phyloP scores from a whole-genome alignment of 2,888 invertebrate species.

The Machimus rusticus region DNA sequence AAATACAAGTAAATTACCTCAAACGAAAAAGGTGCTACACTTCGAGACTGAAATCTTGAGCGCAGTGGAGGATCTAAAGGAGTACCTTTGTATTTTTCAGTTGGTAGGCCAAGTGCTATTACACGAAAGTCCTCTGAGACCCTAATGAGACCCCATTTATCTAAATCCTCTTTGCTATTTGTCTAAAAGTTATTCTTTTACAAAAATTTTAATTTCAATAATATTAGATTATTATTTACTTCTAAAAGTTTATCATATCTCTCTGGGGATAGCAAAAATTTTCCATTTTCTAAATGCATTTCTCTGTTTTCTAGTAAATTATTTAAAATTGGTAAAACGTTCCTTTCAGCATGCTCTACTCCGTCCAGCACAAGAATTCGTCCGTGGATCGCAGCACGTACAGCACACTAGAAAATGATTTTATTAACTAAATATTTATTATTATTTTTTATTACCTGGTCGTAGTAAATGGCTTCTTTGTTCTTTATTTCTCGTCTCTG shows the following conservation, averaged over 20 bases:
- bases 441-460: constrained; percentile 70
- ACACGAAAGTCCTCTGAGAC: constrained; percentile 94
- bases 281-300: constrained; percentile 97
- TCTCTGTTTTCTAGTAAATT: constrained; percentile 96
- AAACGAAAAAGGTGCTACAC: constrained; percentile 67
- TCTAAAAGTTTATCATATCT: constrained; percentile 89
- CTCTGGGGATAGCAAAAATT: constrained; percentile 86
- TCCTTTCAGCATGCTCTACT: constrained; percentile 96
- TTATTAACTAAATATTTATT: constrained; percentile 2
- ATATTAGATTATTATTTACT: constrained; percentile 64
- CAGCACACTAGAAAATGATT: constrained; percentile 76
- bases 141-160: constrained; percentile 86
- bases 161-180: constrained; percentile 79
- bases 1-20: constrained; percentile 50
- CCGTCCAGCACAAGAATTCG: constrained; percentile 91
- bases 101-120: constrained; percentile 89
- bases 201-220: not conserved
- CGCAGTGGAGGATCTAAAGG: constrained; percentile 94
- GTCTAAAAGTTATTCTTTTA: constrained; percentile 65
- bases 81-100: constrained; percentile 88
- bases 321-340: constrained; percentile 94
- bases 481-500: constrained; percentile 90
- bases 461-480: constrained; percentile 90
- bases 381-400: constrained; percentile 89
- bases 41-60: constrained; percentile 93